A percentile compares a stretch with the other conserved stretches of the same genome.
These are phyloP conservation scores for Sylvia atricapilla DNA, from an alignment of 2,113 vertebrate species.

Conservation along the genomic window DNA sequence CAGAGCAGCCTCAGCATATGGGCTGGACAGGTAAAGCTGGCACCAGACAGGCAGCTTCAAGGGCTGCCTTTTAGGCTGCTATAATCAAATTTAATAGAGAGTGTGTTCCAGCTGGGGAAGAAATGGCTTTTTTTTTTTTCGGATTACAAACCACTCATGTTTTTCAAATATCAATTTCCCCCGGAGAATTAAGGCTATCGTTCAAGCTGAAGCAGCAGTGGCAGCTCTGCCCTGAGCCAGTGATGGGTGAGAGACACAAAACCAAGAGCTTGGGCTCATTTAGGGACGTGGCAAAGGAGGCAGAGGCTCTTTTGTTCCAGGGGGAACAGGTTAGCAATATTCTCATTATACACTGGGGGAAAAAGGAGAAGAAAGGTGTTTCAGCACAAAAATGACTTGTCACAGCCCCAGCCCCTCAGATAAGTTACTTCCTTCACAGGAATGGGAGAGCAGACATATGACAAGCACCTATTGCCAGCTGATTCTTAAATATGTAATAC, in stretches of 20 bases:
- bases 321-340: background rate
- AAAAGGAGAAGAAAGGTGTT: background rate
- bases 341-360: background rate
- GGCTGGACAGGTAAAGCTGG: background rate
- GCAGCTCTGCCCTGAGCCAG: constrained; percentile 2
- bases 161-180: constrained; percentile 47
- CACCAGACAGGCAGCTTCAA: background rate
- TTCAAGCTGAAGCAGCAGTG: background rate
- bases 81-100: constrained; percentile 16
- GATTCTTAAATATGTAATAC: background rate
- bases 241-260: background rate
- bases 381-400: background rate
- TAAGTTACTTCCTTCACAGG: background rate
- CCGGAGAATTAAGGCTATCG: constrained; percentile 18
- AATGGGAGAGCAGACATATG: background rate
- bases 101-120: constrained; percentile 30
- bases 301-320: background rate
- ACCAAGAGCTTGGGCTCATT: background rate
- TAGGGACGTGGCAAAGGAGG: background rate
- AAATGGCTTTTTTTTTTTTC: background rate
- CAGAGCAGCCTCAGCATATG: background rate
- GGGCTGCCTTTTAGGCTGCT: constrained; percentile 36
- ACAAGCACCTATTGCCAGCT: background rate
- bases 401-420: background rate
- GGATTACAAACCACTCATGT: constrained; percentile 35